These are phyloP conservation scores for Frankliniella fusca DNA, from an alignment of 2,888 invertebrate species.

Conservation along the genomic window DNA sequence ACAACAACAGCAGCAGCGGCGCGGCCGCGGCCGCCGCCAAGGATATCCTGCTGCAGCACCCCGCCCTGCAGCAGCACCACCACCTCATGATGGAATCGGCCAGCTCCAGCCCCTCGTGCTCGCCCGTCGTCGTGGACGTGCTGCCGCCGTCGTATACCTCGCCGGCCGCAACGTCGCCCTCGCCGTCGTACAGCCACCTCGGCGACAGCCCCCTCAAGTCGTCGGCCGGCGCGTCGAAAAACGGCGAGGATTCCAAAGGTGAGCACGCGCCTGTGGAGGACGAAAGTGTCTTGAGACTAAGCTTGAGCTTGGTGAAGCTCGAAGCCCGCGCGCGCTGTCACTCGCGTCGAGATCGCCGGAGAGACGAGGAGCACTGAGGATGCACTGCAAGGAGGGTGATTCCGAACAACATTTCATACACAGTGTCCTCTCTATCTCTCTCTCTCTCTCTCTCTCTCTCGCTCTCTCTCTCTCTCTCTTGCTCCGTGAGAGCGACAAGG, in stretches of 20 bases:
- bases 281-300: too few relatives aligned
- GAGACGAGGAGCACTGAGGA: too few relatives aligned
- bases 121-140: conserved; percentile 23
- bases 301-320: too few relatives aligned
- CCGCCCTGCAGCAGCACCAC: conserved; percentile 7
- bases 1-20: conserved; percentile 4
- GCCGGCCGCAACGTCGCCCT: background rate
- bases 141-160: background rate
- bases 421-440: too few relatives aligned
- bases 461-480: too few relatives aligned
- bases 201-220: conserved; percentile 2
- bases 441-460: too few relatives aligned
- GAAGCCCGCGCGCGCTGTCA: too few relatives aligned
- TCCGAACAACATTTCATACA: too few relatives aligned
- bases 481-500: too few relatives aligned
- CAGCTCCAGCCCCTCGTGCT: conserved; percentile 7
- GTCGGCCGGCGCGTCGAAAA: background rate
- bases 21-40: background rate
- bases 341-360: too few relatives aligned
- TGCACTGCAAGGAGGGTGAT: too few relatives aligned
- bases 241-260: conserved; percentile 9
- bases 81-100: background rate
- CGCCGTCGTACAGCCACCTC: conserved; percentile 7
- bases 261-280: background rate
- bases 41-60: conserved; percentile 11